A percentile compares a stretch with the other conserved stretches of the same genome.
Conservation (phyloP, 1,140 invertebrate species). For the Cherax quadricarinatus region DNA sequence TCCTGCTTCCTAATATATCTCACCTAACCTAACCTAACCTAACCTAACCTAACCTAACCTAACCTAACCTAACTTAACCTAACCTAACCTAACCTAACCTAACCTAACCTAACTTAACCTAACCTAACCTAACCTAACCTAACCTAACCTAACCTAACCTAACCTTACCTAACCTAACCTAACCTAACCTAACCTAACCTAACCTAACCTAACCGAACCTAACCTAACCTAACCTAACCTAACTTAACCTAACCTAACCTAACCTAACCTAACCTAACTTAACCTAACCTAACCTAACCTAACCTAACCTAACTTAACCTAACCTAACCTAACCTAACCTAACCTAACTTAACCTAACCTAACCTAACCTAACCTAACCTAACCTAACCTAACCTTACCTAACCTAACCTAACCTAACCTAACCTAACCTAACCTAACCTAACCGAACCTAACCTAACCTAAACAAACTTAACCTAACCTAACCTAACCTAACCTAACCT, state of each 20-base stretch:
- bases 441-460: not conserved
- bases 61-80: too few species aligned
- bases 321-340: not conserved
- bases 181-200: too few species aligned
- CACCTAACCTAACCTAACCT: too few species aligned
- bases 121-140: too few species aligned
- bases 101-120: too few species aligned
- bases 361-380: not conserved
- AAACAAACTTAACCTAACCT: not conserved
- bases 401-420: not conserved
- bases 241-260: not conserved
- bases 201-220: not conserved
- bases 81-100: too few species aligned
- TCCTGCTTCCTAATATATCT: too few species aligned
- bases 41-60: too few species aligned
- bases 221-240: not conserved
- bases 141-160: too few species aligned
- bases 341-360: not conserved
- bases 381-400: not conserved
- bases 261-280: not conserved
- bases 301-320: not conserved
- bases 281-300: not conserved
- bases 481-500: not conserved
- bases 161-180: too few species aligned
- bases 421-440: not conserved